Evolutionary conservation across 2,113 vertebrate species (phyloP).

Genomic region (Dissostichus mawsoni): DNA sequence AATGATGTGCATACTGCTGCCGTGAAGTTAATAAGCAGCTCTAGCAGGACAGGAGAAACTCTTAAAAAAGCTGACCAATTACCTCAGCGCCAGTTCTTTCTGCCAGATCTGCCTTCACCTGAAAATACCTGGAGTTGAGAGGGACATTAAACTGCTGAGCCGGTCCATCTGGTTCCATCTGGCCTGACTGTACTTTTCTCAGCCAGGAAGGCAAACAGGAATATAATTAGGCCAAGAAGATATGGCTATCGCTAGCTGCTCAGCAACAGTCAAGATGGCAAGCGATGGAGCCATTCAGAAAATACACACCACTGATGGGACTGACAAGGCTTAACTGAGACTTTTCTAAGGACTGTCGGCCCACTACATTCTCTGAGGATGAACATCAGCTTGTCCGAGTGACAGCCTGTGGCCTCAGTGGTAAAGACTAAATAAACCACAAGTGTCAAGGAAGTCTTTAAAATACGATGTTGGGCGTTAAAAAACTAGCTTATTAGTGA

Average conservation of each 20-base stretch:
- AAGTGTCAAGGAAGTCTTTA: conserved; percentile 28
- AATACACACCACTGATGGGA: not conserved
- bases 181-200: conserved; percentile 51
- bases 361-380: not conserved
- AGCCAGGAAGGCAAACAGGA: conserved; percentile 43
- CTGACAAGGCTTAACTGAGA: conserved; percentile 7
- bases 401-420: conserved; percentile 21
- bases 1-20: conserved; percentile 64
- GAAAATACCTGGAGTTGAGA: conserved; percentile 33
- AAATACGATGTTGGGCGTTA: conserved; percentile 34
- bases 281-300: conserved; percentile 12
- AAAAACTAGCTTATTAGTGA: conserved; percentile 61
- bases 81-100: conserved; percentile 42
- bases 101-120: conserved; percentile 54
- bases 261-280: conserved; percentile 35
- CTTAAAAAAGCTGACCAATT: conserved; percentile 64
- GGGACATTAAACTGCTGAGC: conserved; percentile 66
- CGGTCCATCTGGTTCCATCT: conserved; percentile 69
- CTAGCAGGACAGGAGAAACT: conserved; percentile 45
- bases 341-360: conserved; percentile 18
- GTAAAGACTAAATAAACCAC: conserved; percentile 40
- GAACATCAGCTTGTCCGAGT: conserved; percentile 13
- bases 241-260: conserved; percentile 41
- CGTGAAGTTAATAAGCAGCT: conserved; percentile 61
- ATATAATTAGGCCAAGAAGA: conserved; percentile 58